phyloP scores from a whole-genome alignment of 2,113 vertebrate genomes.

The Oriolus oriolus region DNA sequence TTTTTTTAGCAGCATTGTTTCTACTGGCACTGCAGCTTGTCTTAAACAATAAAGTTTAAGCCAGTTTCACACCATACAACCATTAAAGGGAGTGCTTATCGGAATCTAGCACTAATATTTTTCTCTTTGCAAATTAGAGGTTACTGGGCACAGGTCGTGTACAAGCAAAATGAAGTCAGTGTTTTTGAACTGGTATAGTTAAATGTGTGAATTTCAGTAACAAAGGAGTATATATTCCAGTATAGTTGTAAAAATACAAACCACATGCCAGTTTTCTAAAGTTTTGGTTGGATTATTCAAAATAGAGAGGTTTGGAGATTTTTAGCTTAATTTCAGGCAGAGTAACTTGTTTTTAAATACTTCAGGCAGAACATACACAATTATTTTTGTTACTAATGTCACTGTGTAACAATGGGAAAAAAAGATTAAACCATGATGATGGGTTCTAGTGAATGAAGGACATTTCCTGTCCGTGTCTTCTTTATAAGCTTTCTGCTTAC shows the following conservation, averaged over 20 bases:
- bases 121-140: not conserved
- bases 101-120: not conserved
- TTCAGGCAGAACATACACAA: not conserved
- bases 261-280: not conserved
- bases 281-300: not conserved
- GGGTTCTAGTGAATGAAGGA: not conserved
- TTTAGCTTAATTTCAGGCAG: not conserved
- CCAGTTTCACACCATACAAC: not conserved
- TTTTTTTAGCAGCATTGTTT: not conserved
- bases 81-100: not conserved
- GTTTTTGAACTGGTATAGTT: not conserved
- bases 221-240: not conserved
- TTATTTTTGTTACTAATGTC: not conserved
- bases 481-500: not conserved
- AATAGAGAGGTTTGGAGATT: not conserved
- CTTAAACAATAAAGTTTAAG: not conserved
- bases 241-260: not conserved
- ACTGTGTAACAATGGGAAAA: not conserved
- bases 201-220: not conserved
- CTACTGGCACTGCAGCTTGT: not conserved
- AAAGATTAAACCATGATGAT: not conserved
- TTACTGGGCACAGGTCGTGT: not conserved
- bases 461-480: accelerated
- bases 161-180: not conserved
- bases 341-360: not conserved